These are phyloP conservation scores for Epinephelus cyanopodus DNA, from an alignment of 2,113 vertebrate species.

Conservation along the genomic window DNA sequence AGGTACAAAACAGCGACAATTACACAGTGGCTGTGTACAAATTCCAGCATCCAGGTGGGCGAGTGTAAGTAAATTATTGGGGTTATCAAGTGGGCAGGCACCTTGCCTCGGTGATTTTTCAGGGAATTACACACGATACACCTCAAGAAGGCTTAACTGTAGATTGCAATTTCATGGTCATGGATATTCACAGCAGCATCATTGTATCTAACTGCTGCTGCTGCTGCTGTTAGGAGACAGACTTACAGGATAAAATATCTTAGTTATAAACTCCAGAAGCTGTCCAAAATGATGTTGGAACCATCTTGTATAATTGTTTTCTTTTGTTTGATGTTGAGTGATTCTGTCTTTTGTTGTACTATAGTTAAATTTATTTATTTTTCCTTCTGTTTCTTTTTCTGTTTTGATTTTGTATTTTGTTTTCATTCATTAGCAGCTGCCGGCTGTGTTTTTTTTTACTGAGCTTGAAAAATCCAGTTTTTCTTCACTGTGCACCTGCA, in stretches of 20 bases:
- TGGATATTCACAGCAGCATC: background rate
- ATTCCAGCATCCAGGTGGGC: background rate
- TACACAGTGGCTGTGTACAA: background rate
- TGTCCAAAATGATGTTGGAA: background rate
- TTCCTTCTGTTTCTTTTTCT: background rate
- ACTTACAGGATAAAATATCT: background rate
- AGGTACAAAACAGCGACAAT: conserved; percentile 6
- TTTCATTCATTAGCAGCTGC: too few relatives aligned
- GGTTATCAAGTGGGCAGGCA: background rate
- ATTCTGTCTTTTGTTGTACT: background rate
- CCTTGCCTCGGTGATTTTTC: background rate
- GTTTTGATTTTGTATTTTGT: too few relatives aligned
- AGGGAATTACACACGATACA: conserved; percentile 31
- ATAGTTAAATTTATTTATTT: too few relatives aligned
- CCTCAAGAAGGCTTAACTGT: background rate
- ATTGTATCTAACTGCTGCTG: conserved; percentile 13
- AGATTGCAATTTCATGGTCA: background rate
- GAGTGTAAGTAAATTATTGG: background rate
- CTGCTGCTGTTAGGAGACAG: background rate
- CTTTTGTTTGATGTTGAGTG: background rate
- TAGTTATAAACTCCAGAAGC: background rate
- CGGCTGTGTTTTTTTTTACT: too few relatives aligned
- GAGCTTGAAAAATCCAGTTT: too few relatives aligned
- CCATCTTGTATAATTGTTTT: background rate
- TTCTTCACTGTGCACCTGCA: too few relatives aligned